Conservation (phyloP, 2,797 vertebrate species). For the Hemibagrus guttatus region DNA sequence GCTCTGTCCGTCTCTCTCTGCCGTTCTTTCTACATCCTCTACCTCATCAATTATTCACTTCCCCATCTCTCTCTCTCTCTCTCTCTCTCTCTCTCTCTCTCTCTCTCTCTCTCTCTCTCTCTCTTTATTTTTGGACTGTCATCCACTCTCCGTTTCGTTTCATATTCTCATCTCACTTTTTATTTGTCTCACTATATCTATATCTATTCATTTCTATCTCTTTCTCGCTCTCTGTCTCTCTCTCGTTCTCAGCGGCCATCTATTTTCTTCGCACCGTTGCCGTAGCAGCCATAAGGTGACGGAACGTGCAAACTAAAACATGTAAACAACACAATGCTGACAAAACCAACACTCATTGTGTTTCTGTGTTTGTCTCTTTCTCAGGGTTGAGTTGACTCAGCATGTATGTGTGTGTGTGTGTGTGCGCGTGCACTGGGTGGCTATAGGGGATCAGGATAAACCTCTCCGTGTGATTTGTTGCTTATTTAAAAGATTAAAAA, state of each 20-base stretch:
- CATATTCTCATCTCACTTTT: not conserved
- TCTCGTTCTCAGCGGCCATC: not conserved
- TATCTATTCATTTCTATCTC: not conserved
- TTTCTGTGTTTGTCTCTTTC: not conserved
- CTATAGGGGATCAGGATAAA: not conserved
- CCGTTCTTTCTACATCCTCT: not conserved
- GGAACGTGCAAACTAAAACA: slow-evolving; percentile 3
- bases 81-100: not conserved
- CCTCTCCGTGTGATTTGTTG: not conserved
- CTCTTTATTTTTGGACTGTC: slow-evolving; percentile 39
- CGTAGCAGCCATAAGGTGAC: not conserved
- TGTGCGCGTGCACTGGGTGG: not conserved
- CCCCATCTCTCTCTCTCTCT: not conserved
- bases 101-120: not conserved
- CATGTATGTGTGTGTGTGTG: not conserved
- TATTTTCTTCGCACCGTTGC: slow-evolving; percentile 6
- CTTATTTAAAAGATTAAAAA: not conserved
- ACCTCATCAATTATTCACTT: not conserved
- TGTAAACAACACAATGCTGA: not conserved
- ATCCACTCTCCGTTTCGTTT: slow-evolving; percentile 18
- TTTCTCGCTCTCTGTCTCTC: not conserved
- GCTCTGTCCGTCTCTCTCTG: not conserved
- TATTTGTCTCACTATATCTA: not conserved
- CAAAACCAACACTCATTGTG: not conserved
- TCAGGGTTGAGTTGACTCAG: not conserved